Base-by-base conservation (phyloP, 2,888 invertebrate species). In the Lasioglossum morio region DNA sequence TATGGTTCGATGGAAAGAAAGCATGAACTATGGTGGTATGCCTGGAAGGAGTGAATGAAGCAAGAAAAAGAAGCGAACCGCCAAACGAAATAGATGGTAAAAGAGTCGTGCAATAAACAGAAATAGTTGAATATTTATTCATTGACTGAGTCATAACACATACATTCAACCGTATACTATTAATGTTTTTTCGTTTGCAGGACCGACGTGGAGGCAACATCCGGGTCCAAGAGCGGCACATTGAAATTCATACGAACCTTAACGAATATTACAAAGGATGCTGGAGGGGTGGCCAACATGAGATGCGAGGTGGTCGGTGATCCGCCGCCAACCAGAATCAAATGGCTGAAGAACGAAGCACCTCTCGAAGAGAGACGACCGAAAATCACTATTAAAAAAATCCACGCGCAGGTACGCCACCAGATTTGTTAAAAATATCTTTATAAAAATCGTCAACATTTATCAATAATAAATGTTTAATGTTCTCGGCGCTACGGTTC, bases 271-370 rank as follows among this genome's bases (percentile, higher is more conserved):
- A 97, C 97, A 27, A 95, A 95, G 89, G 96, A 96, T 88, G 95
- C 96, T 8, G 97, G 97, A 5, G 96, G 96, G 82, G 95, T 95
- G 53, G 96, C 96, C 34, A 96, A 96, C 88, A 95, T 97, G 89
- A 94, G 96, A 72, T 97, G 97, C 94, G 97, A 97, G 93, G 97
- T 97, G 72, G 95, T 96, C 23, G 96, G 96, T 1, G 95, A 96
- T 89, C 97, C 97, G 0, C 95, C 96, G 0, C 96, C 97, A 48
- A 95, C 94, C 63, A 96, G 95, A 90, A 96, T 97, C 88, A 95
- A 95, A 72, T 97, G 97, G 97, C 96, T 95, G 93, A 96, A 96
- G 93, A 96, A 97, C 92, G 96, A 96, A 88, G 96, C 96, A 4
- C 96, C 96, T 0, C 92, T 97, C 3, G 94, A 95, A 63, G 95